Evolutionary conservation across 2,888 invertebrate species (phyloP).

Genomic region (Micropterix aruncella): DNA sequence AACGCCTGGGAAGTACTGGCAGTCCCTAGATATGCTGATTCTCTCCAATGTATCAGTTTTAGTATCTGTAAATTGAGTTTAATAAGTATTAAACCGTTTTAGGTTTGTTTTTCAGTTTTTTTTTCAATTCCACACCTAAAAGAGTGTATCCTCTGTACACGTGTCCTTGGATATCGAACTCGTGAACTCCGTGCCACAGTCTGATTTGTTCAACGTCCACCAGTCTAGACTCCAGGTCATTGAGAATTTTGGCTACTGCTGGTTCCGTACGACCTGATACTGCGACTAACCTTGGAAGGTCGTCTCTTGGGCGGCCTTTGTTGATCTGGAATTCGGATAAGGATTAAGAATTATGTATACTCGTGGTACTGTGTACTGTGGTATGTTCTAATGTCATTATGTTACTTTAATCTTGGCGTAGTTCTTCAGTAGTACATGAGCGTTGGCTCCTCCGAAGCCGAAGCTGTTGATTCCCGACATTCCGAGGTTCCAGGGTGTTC

Average conservation of each 20-base stretch:
- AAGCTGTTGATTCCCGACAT: conserved; percentile 80
- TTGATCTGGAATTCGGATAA: conserved; percentile 31
- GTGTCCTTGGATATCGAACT: conserved; percentile 44
- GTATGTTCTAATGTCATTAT: not conserved
- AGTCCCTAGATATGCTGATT: conserved; percentile 24
- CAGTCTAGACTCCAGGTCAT: conserved; percentile 44
- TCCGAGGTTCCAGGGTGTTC: conserved; percentile 55
- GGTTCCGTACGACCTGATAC: conserved; percentile 72
- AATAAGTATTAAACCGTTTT: no score
- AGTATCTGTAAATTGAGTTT: not conserved
- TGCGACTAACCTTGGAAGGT: conserved; percentile 56
- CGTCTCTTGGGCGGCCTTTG: conserved; percentile 44
- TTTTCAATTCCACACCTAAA: no score
- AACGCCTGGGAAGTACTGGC: conserved; percentile 45
- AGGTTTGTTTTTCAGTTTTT: no score
- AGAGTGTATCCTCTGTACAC: conserved; percentile 66
- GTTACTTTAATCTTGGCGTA: conserved; percentile 39
- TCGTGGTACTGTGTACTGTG: no score
- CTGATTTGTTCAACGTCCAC: conserved; percentile 47
- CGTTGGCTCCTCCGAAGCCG: conserved; percentile 87
- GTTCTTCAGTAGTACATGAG: conserved; percentile 52
- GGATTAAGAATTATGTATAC: no score
- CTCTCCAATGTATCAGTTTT: not conserved
- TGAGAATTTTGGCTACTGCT: conserved; percentile 49
- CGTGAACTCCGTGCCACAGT: conserved; percentile 44